Evolutionary conservation across 1,140 invertebrate genomes (phyloP), one percentile per base, ranked within the genome.

Genomic region (Bombus ignitus): DNA sequence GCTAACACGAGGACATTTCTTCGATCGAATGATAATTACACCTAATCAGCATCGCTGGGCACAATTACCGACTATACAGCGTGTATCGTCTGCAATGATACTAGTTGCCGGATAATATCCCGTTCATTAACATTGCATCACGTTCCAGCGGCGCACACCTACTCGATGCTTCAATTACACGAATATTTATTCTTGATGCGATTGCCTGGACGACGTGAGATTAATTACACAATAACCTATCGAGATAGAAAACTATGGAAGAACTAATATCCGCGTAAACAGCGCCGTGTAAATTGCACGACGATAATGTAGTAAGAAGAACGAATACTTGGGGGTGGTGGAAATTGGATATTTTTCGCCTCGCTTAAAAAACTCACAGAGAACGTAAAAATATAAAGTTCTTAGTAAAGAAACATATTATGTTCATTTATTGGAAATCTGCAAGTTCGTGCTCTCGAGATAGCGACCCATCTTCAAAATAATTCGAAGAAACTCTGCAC

Each of bases 121-220:
- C 75, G 62, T 85, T 87, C 70, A 90, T 90, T 89, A 90, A 90
- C 82, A 90, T 90, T 90, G 86, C 86, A 83, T 90, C 88, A 90
- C 88, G 88, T 88, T 71, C 83, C 74, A 32, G 8, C 66, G 59
- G 71, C 77, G 83, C 77, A 70, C 87, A 87, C 66, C 59, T 81
- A 88, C 74, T 85, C 86, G 85, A 81, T 82, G 86, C 68, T 83
- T 90, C 86, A 83, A 90, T 90, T 86, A 87, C 66, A 25, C 81
- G 75, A 80, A 81, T 78, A 81, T 78, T 81, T 76, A 83, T 89
- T 80, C 57, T 59, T 79, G 71, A 73, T 85, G 85, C 35, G 6
- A 25, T 76, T 73, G 62, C 59, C 28, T 57, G 15, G 42, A 57
- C 75, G 78, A 66, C 15, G 39, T 39, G 76, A 80, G 65, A 88